Evolutionary conservation across 2,888 invertebrate species (phyloP), one percentile per base, ranked within the genome.

Genomic region (Drosophila subsilvestris): DNA sequence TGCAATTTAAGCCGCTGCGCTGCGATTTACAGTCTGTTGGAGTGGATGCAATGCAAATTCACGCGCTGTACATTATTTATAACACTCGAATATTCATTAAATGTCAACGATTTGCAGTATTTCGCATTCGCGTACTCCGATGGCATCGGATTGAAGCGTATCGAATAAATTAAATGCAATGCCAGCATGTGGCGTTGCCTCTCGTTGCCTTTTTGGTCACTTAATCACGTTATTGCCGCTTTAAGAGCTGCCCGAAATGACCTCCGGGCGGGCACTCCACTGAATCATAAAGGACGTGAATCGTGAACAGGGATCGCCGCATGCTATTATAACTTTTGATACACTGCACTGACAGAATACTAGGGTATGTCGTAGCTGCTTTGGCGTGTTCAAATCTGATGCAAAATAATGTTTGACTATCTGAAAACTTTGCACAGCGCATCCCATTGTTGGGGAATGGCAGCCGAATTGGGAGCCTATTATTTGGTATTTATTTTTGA

Each of bases 131-230:
- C 2, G 3, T 14, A 12, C 12, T 12, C 47, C 44, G 25, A 0
- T 37, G 37, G 27, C 12, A 44, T 29, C 20, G 27, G 53, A 45
- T 71, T 48, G 61, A 37, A 50, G 17, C 50, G 74, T 49, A 47
- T 29, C 78, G 69, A 74, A 87, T 85, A 79, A 85, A 85, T 87
- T 85, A 85, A 87, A 85, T 82, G 82, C 73, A 87, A 85, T 82
- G 82, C 73, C 75, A 76, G 85, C 77, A 85, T 79, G 60, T 81
- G 87, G 57, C 62, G 72, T 20, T 20, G 2, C 20, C 32, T 51
- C 57, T 57, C 55, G 55, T 37, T 56, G 68, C 53, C 54, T 0
- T 50, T 73, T 27, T 51, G 56, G 74, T 51, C 79, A 87, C 86
- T 82, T 85, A 81, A 87, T 87, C 88, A 82, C 86, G 82, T 85